Conservation (phyloP, 2,797 vertebrate species). For the Danio kyathit region DNA sequence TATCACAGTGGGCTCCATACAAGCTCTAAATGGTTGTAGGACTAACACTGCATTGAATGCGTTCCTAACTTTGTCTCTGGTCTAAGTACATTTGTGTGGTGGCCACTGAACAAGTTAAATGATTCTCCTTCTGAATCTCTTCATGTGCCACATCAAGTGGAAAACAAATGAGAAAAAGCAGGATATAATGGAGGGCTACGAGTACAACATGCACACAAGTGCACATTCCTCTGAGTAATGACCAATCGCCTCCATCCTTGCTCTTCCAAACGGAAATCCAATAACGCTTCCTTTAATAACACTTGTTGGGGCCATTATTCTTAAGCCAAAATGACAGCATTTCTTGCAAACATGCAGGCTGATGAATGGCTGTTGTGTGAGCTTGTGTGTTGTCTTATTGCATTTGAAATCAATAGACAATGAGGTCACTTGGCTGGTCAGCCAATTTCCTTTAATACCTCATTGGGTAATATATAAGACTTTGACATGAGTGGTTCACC, state of each 20-base stretch:
- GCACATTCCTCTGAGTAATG: constrained; percentile 4
- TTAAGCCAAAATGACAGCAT: constrained; percentile 34
- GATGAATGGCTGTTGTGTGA: constrained; percentile 16
- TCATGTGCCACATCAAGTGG: neutral
- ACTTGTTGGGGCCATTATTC: constrained; percentile 26
- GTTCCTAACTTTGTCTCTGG: neutral
- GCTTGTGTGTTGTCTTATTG: constrained; percentile 28
- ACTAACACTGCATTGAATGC: no score
- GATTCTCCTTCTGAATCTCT: neutral
- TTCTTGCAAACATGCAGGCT: constrained; percentile 39
- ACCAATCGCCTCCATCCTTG: constrained; percentile 8
- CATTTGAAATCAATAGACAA: constrained; percentile 43
- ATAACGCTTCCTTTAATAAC: constrained; percentile 35
- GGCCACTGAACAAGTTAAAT: constrained; percentile 17
- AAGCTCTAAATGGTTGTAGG: no score
- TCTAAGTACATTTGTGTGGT: neutral
- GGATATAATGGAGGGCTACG: constrained; percentile 16
- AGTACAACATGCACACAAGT: neutral
- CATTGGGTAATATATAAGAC: constrained; percentile 5
- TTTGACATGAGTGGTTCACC: neutral
- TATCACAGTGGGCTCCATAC: no score
- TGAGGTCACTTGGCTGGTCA: constrained; percentile 27
- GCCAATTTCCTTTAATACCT: constrained; percentile 8
- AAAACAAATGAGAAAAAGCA: constrained; percentile 44
- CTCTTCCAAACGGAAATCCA: constrained; percentile 32